Evolutionary conservation across 1,140 invertebrate genomes (phyloP), one percentile per base, ranked within the genome.

Genomic region (Battus philenor): DNA sequence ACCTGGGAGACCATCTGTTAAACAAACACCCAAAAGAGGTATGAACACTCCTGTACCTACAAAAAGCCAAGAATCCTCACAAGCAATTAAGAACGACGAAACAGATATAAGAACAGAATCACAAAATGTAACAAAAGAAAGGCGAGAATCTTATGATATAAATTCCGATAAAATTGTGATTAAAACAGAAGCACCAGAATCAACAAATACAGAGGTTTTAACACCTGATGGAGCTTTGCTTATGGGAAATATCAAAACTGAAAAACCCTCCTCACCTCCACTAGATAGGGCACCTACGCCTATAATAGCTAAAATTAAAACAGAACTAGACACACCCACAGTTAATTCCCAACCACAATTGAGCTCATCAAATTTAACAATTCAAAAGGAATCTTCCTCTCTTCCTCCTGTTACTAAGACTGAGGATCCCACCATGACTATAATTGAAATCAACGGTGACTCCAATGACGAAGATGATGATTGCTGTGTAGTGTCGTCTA

Each of bases 361-460:
- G 3, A 10, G 26, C 16, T 16, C 43, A 54, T 45, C 51, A 60
- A 47, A 50, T 36, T 11, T 18, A 24, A 7, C 46, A 11, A 17
- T 47, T 24, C n/a, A 11, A 11, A 39, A 6, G 15, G 17, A 50
- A 7, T 30, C 50, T 32, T 41, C 57, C 18, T 54, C 65, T 30
- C 54, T 80, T 12, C 60, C 72, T 20, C 69, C 73, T 1, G 65
- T 80, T 7, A 58, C 74, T 6, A 80, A 82, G 56, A 66, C 52
- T 9, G 78, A 81, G 55, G 70, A 75, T 20, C 41, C 49, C 6
- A 32, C 44, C 7, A 41, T 77, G 10, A 74, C 80, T 4, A 64
- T 85, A 22, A 85, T 85, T 33, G 81, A 85, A 63, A 85, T 85
- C 16, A 82, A 85, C 50, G 76, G 81, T 13, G 81, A 85, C 61